Evolutionary conservation across 23 tunicate genomes (phyloP).

Genomic region (Aplidium turbinatum): DNA sequence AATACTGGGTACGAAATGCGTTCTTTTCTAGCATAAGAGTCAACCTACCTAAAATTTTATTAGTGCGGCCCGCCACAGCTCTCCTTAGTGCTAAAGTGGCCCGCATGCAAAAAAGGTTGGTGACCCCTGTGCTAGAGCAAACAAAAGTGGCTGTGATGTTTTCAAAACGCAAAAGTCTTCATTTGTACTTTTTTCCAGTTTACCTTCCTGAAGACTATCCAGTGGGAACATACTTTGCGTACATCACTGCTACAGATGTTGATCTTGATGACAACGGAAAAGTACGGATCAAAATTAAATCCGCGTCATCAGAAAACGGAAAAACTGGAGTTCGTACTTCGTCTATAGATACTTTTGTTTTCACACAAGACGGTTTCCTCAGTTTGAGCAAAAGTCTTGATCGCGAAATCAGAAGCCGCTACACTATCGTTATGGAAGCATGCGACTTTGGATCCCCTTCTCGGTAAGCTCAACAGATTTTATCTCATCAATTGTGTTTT

Average conservation of each 20-base stretch:
- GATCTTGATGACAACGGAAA: slow-evolving; percentile 58
- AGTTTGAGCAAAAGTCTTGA: slow-evolving; percentile 33
- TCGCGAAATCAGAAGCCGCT: slow-evolving; percentile 31
- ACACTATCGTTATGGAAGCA: slow-evolving; percentile 38
- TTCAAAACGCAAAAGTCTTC: too few species aligned
- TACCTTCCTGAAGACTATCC: slow-evolving; percentile 52
- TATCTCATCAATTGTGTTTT: too few species aligned
- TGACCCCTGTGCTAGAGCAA: too few species aligned
- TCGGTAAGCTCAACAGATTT: slow-evolving; percentile 47
- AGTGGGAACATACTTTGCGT: slow-evolving; percentile 29
- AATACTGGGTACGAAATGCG: too few species aligned
- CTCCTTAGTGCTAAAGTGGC: too few species aligned
- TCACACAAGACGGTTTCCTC: slow-evolving; percentile 48
- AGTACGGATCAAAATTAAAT: slow-evolving; percentile 23
- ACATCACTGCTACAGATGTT: slow-evolving; percentile 55
- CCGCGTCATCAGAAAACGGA: background rate
- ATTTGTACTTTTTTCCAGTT: slow-evolving; percentile 27
- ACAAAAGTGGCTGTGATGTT: too few species aligned
- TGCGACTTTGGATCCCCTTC: slow-evolving; percentile 52
- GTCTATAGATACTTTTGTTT: slow-evolving; percentile 19
- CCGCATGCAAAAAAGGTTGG: too few species aligned
- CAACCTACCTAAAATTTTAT: too few species aligned
- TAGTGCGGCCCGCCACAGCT: too few species aligned
- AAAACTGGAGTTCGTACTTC: background rate
- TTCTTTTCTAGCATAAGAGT: too few species aligned